Evolutionary conservation across 2,113 vertebrate genomes (phyloP), one percentile per base, ranked within the genome.

Genomic region (Eidolon helvum): DNA sequence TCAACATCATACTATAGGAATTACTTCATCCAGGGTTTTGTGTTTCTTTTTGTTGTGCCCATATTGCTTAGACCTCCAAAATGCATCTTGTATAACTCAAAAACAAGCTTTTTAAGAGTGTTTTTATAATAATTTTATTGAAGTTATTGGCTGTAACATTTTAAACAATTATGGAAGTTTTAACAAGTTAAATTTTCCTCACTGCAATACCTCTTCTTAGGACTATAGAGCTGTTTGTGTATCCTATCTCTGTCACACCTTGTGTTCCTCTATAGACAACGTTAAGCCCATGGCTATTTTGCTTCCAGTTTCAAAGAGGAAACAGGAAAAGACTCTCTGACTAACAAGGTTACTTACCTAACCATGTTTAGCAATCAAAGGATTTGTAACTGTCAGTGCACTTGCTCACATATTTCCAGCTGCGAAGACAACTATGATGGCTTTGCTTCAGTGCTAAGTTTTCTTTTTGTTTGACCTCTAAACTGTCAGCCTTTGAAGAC

Each of bases 301-400:
- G 87, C 91, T 87, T 90, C 18, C 30, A 66, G 50, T 53, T 97
- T 48, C 65, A 90, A 16, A 90, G 92, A 87, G 90, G 57, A 97
- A 97, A 90, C 59, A 95, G 43, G 35, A 30, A 86, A 91, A 4
- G 0, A 53, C 97, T 53, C 2, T 97, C 33, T 90, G 69, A 69
- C 90, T 96, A 93, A 89, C 78, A 87, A 87, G 92, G 57, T n/a
- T 94, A 97, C 77, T n/a, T 94, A 97, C 77, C 87, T 94, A 89
- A 97, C 97, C 90, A 95, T 97, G 72, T 50, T 30, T 33, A 14
- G 77, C 69, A 97, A 97, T 96, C 95, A 97, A 93, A 98, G 84
- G 80, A 94, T 96, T 97, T 97, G 63, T 96, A 97, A 98, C 98
- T 98, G 97, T 98, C 98, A 97, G 65, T 95, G 97, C 93, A 94